These are phyloP conservation scores for Marisa cornuarietis DNA, from an alignment of 1,140 invertebrate species.

Conservation along the genomic window DNA sequence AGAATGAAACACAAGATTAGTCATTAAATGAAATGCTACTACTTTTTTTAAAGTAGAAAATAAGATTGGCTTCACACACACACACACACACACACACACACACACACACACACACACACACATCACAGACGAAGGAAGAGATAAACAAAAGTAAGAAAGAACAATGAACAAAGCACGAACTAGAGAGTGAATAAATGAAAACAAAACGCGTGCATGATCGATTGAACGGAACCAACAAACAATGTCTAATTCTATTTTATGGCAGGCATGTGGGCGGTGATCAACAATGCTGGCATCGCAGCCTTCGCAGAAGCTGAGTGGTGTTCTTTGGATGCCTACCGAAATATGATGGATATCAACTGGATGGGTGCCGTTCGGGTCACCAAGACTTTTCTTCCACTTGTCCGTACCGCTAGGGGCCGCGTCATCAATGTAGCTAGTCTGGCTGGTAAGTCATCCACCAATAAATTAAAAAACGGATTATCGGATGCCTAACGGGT, in stretches of 20 bases:
- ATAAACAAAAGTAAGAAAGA: no score
- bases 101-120: no score
- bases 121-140: no score
- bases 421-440: conserved; percentile 79
- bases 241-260: conserved; percentile 57
- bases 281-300: conserved; percentile 80
- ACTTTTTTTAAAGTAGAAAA: conserved; percentile 26
- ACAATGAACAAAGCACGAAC: no score
- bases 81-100: neutral
- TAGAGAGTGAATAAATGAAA: no score
- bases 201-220: no score
- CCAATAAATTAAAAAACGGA: no score
- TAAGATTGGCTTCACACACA: conserved; percentile 34
- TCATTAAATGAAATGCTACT: neutral
- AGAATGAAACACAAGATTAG: neutral
- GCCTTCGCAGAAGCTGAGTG: conserved; percentile 90
- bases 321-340: conserved; percentile 70
- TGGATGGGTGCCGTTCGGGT: conserved; percentile 82
- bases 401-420: conserved; percentile 74
- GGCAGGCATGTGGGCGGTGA: conserved; percentile 54
- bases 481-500: no score
- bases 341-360: conserved; percentile 80
- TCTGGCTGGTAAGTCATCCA: conserved; percentile 66
- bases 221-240: conserved; percentile 22
- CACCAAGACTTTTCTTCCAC: conserved; percentile 77